phyloP scores from a whole-genome alignment of 2,888 invertebrate genomes.

The Thereva unica region DNA sequence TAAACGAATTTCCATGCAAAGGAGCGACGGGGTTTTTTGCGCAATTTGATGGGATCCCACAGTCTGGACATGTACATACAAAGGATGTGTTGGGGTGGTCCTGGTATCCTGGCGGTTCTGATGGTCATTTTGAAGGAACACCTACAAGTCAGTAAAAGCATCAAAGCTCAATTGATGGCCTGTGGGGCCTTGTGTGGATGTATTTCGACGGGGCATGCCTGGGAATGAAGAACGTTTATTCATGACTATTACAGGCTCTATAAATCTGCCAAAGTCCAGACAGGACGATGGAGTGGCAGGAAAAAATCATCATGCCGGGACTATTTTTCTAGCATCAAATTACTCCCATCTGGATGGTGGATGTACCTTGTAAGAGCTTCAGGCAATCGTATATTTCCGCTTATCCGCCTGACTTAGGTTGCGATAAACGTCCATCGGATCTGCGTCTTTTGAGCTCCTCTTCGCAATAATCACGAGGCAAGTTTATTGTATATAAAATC shows the following conservation, averaged over 20 bases:
- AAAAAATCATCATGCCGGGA: constrained; percentile 15
- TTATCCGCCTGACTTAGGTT: no score
- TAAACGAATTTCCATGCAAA: no score
- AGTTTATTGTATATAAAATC: no score
- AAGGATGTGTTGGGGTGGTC: no score
- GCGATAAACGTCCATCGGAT: no score
- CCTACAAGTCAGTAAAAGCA: constrained; percentile 16
- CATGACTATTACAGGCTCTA: constrained; percentile 24
- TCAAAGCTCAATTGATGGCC: constrained; percentile 11
- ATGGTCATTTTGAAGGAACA: no score
- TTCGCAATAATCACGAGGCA: no score
- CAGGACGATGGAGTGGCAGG: constrained; percentile 3
- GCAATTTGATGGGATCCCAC: no score
- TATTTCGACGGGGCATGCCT: constrained; percentile 1
- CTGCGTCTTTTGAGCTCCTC: no score
- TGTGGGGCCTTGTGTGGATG: constrained; percentile 4
- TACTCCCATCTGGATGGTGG: constrained; percentile 25
- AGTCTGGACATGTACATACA: no score
- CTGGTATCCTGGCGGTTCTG: no score
- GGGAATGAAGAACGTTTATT: constrained; percentile 10
- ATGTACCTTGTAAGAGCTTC: constrained; percentile 16
- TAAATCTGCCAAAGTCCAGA: constrained; percentile 27
- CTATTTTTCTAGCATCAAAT: constrained; percentile 22
- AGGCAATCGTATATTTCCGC: not conserved
- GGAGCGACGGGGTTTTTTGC: no score